A percentile compares a stretch with the other conserved stretches of the same genome.
These are phyloP conservation scores for Myrmecophaga tridactyla DNA, from an alignment of 2,113 vertebrate genomes.

Conservation along the genomic window DNA sequence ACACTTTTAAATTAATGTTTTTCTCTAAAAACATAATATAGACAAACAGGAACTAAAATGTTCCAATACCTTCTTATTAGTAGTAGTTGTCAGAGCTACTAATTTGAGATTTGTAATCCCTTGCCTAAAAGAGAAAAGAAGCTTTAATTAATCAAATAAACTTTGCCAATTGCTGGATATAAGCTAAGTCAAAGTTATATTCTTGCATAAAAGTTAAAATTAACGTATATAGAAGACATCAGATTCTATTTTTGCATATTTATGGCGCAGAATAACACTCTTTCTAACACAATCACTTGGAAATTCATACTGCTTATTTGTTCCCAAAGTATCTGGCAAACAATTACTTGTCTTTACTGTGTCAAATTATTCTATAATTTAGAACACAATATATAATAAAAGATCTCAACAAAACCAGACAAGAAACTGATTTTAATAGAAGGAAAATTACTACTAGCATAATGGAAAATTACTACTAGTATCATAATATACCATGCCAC, in stretches of 20 bases:
- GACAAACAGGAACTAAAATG: not conserved
- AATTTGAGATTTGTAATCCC: constrained; percentile 90
- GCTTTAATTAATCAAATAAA: constrained; percentile 5
- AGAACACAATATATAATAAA: not conserved
- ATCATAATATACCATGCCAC: constrained; percentile 80
- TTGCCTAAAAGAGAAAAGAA: constrained; percentile 83
- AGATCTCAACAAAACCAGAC: not conserved
- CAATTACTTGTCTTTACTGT: not conserved
- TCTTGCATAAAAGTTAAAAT: not conserved
- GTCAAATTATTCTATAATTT: not conserved
- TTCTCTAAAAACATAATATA: not conserved
- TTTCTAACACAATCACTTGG: not conserved
- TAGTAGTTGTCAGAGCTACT: constrained; percentile 86
- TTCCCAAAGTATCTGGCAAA: not conserved
- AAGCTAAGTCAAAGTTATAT: not conserved
- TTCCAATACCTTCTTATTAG: constrained; percentile 77
- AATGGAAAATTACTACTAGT: not conserved
- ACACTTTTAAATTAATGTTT: not conserved
- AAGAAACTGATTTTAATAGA: not conserved
- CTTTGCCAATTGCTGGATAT: not conserved
- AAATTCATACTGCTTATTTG: not conserved
- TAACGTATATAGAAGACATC: not conserved
- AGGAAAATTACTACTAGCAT: not conserved
- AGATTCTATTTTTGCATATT: not conserved
- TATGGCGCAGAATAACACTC: not conserved